A percentile compares a stretch with the other conserved stretches of the same genome.
Conservation (phyloP, 2,113 vertebrate species). For the Mesitornis unicolor region DNA sequence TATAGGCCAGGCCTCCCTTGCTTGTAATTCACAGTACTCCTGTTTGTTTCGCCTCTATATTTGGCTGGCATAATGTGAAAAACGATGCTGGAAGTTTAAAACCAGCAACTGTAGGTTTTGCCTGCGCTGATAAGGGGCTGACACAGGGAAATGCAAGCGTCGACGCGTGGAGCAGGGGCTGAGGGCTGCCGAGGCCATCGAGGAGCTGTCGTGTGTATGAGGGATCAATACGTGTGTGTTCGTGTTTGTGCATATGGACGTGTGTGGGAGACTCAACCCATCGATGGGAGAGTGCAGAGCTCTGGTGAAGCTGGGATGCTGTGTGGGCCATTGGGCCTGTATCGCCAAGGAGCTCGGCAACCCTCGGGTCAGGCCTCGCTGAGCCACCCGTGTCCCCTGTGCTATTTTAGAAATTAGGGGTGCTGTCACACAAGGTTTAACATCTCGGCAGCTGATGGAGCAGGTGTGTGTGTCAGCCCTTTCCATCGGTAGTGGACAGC, state of each 20-base stretch:
- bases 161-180: neutral
- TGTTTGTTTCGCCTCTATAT: neutral
- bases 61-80: neutral
- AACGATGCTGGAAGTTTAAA: neutral
- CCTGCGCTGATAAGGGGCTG: neutral
- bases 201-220: neutral
- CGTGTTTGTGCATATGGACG: neutral
- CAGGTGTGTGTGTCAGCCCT: rapidly evolving
- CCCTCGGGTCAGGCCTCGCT: rapidly evolving
- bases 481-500: neutral
- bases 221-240: neutral
- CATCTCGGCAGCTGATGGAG: neutral
- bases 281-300: neutral
- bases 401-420: neutral
- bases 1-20: neutral
- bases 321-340: rapidly evolving
- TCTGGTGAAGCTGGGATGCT: rapidly evolving
- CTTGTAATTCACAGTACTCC: neutral
- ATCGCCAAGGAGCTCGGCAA: rapidly evolving
- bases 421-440: neutral
- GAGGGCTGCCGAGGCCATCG: rapidly evolving
- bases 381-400: neutral
- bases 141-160: neutral
- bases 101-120: neutral
- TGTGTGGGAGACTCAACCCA: neutral